phyloP scores from a whole-genome alignment of 2,113 vertebrate genomes.

The Etia nguti region DNA sequence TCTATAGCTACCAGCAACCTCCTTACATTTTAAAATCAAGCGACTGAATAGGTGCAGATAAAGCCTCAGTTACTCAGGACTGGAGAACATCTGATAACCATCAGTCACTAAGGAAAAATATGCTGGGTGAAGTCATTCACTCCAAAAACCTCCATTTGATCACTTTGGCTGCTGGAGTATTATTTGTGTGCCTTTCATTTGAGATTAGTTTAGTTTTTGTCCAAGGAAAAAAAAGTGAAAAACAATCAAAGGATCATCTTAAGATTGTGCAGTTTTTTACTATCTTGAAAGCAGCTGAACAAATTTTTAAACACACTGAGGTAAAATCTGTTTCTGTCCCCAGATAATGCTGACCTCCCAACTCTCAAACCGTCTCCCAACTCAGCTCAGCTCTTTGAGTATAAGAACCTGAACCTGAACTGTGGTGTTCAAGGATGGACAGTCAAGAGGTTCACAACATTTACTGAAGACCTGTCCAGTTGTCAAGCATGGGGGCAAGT shows the following conservation, averaged over 20 bases:
- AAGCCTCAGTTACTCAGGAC: not conserved
- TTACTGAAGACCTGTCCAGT: not conserved
- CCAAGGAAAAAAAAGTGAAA: not conserved
- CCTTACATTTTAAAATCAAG: not conserved
- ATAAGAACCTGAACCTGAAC: not conserved
- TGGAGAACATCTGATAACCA: not conserved
- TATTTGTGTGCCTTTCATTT: not conserved
- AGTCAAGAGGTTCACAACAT: not conserved
- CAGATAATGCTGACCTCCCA: not conserved
- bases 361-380: not conserved
- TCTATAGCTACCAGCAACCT: not conserved
- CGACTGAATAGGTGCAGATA: not conserved
- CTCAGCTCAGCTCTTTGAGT: conserved; percentile 16
- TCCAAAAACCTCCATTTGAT: not conserved
- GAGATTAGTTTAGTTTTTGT: not conserved
- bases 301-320: not conserved
- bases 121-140: not conserved
- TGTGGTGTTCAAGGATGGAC: not conserved
- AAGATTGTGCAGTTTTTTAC: not conserved
- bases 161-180: not conserved
- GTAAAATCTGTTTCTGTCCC: not conserved
- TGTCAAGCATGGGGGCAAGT: not conserved
- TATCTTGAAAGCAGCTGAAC: not conserved
- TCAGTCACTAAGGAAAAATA: not conserved
- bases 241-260: not conserved